These are phyloP conservation scores for Atethmia centrago DNA, from an alignment of 2,888 invertebrate species.

Conservation along the genomic window DNA sequence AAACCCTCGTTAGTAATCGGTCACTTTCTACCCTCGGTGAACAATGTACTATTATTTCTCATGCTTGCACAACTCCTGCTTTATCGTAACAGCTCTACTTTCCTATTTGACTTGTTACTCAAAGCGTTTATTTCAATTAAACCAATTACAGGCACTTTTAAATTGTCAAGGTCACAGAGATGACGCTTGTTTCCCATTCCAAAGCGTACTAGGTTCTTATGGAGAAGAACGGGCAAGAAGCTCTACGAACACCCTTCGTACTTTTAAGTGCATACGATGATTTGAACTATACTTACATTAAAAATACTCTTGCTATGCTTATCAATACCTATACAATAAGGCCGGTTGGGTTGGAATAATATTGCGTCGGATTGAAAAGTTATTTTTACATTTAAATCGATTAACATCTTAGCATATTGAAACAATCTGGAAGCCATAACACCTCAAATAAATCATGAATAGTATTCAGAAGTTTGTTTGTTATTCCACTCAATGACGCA, in stretches of 20 bases:
- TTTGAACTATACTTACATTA: too few species aligned
- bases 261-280: too few species aligned
- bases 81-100: background rate
- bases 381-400: conserved; percentile 11
- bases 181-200: too few species aligned
- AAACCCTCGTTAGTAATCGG: too few species aligned
- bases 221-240: too few species aligned
- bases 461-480: conserved; percentile 25
- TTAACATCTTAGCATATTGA: background rate
- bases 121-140: too few species aligned
- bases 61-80: background rate
- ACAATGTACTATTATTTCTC: background rate
- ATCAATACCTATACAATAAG: background rate
- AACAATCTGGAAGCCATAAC: conserved; percentile 24
- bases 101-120: background rate
- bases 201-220: too few species aligned
- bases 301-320: too few species aligned
- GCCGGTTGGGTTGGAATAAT: background rate
- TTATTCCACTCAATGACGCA: conserved; percentile 55
- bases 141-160: too few species aligned
- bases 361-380: background rate
- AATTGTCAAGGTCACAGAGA: too few species aligned
- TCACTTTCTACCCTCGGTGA: too few species aligned
- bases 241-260: too few species aligned
- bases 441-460: conserved; percentile 34